Conservation (phyloP, 1,140 invertebrate species). For the Steinernema khuongi region DNA sequence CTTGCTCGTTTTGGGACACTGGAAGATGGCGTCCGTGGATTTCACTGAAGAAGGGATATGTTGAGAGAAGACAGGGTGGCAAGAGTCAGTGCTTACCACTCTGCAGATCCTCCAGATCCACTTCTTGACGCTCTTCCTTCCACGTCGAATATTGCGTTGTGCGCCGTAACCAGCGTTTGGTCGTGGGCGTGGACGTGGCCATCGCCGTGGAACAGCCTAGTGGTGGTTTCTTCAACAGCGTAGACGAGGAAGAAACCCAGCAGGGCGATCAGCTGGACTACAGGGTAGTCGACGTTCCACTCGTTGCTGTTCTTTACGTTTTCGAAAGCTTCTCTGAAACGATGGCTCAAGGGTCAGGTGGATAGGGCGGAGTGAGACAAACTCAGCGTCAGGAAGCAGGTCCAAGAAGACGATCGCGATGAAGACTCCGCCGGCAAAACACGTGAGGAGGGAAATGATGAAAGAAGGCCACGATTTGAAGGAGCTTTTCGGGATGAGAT, state of each 20-base stretch:
- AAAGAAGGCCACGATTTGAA: slow-evolving; percentile 22
- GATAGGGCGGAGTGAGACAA: slow-evolving; percentile 44
- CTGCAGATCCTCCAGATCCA: background rate
- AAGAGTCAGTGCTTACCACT: background rate
- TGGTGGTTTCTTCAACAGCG: slow-evolving; percentile 64
- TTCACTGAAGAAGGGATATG: slow-evolving; percentile 55
- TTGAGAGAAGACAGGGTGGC: slow-evolving; percentile 19
- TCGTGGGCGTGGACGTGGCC: slow-evolving; percentile 21
- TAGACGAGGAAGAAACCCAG: slow-evolving; percentile 66
- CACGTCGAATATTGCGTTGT: slow-evolving; percentile 15
- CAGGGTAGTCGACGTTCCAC: slow-evolving; percentile 58
- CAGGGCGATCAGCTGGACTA: slow-evolving; percentile 64
- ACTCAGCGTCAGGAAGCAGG: slow-evolving; percentile 63
- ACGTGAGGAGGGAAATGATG: slow-evolving; percentile 61
- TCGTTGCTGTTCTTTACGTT: slow-evolving; percentile 19
- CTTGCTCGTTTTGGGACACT: background rate
- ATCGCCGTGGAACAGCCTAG: slow-evolving; percentile 24
- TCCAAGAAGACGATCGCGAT: slow-evolving; percentile 64
- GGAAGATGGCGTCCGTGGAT: slow-evolving; percentile 6
- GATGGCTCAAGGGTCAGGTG: slow-evolving; percentile 44
- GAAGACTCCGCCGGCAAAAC: slow-evolving; percentile 66
- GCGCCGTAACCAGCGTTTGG: background rate
- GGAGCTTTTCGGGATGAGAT: background rate
- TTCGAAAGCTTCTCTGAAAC: slow-evolving; percentile 46
- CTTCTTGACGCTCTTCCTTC: background rate